phyloP scores from a whole-genome alignment of 1,140 invertebrate species.

The Aricia agestis region DNA sequence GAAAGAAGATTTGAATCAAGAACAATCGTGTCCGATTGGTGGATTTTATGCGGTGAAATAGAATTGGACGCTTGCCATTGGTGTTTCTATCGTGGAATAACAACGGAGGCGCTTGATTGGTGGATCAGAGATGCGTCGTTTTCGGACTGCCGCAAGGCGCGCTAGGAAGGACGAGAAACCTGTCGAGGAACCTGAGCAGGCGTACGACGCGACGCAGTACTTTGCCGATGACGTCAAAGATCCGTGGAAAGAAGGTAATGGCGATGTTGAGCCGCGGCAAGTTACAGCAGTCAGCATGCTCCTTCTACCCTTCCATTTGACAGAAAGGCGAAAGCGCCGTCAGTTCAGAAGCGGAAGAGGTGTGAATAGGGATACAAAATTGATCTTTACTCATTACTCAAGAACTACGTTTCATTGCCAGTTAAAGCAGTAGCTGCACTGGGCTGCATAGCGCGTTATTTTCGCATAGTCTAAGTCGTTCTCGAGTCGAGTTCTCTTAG shows the following conservation, averaged over 20 bases:
- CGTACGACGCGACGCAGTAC: conserved; percentile 82
- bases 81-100: background rate
- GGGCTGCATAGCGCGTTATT: too few species aligned
- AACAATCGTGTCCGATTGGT: background rate
- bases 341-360: too few species aligned
- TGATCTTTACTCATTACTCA: too few species aligned
- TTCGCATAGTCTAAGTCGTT: too few species aligned
- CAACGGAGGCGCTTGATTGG: conserved; percentile 17
- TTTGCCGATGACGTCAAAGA: conserved; percentile 79
- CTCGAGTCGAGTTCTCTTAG: too few species aligned
- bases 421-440: too few species aligned
- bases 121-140: conserved; percentile 25
- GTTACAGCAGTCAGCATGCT: too few species aligned
- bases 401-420: too few species aligned
- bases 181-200: conserved; percentile 71
- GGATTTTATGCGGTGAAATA: background rate
- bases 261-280: too few species aligned
- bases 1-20: background rate
- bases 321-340: too few species aligned
- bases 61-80: background rate
- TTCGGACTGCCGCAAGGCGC: conserved; percentile 17
- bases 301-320: too few species aligned
- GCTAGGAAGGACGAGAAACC: conserved; percentile 10
- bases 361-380: too few species aligned
- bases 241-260: conserved; percentile 47